Conservation (phyloP, 2,888 invertebrate genomes). For the Allophyes oxyacanthae region DNA sequence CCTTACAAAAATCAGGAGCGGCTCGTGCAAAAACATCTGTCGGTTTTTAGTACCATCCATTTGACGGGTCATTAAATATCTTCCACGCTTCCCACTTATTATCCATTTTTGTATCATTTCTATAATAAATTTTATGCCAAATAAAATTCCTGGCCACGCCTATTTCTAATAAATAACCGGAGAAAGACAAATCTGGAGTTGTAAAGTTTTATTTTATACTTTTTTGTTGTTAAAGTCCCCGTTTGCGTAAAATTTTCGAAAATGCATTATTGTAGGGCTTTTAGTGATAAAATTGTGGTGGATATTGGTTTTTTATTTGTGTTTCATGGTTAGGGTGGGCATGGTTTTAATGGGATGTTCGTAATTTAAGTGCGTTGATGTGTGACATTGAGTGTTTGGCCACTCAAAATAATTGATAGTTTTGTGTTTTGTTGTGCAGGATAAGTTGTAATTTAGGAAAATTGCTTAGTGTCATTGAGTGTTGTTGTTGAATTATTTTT, state of each 20-base stretch:
- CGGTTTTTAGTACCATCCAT: constrained; percentile 60
- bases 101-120: constrained; percentile 83
- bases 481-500: constrained; percentile 4
- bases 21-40: constrained; percentile 78
- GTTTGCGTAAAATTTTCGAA: constrained; percentile 73
- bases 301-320: constrained; percentile 65
- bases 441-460: constrained; percentile 35
- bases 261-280: constrained; percentile 33
- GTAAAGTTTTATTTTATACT: constrained; percentile 36
- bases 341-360: constrained; percentile 62
- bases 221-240: constrained; percentile 43
- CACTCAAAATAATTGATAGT: constrained; percentile 70
- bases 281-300: constrained; percentile 65
- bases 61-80: constrained; percentile 80
- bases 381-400: constrained; percentile 61
- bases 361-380: constrained; percentile 51
- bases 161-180: constrained; percentile 65
- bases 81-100: constrained; percentile 84
- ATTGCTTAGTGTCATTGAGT: constrained; percentile 12
- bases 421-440: constrained; percentile 44
- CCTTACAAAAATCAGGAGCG: constrained; percentile 45
- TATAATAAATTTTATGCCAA: constrained; percentile 85
- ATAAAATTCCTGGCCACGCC: constrained; percentile 83
- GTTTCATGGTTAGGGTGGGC: constrained; percentile 58
- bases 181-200: constrained; percentile 52